These are phyloP conservation scores for Channa argus DNA, from an alignment of 2,113 vertebrate genomes.

Conservation along the genomic window DNA sequence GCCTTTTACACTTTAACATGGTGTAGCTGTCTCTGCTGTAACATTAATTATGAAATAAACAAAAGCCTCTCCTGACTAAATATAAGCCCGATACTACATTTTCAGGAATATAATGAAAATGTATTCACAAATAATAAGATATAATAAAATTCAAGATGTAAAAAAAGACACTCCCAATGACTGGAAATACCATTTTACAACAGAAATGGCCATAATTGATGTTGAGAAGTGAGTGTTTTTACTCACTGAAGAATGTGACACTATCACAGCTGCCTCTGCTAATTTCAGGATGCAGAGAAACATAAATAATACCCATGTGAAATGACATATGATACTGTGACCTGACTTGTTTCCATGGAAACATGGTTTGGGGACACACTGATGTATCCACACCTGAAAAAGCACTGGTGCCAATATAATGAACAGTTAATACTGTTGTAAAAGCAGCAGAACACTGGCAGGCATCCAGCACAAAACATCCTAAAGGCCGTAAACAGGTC, in stretches of 20 bases:
- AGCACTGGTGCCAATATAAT: conserved; percentile 83
- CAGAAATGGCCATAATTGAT: background rate
- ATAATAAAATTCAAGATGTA: too few relatives aligned
- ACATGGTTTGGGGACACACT: conserved; percentile 71
- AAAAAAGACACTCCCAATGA: conserved; percentile 10
- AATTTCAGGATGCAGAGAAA: conserved; percentile 50
- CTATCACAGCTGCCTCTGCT: conserved; percentile 48
- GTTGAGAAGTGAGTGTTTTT: background rate
- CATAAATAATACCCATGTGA: conserved; percentile 56
- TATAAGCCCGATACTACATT: background rate
- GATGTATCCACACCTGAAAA: conserved; percentile 86
- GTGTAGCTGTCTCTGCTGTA: conserved; percentile 6
- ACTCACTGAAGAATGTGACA: background rate
- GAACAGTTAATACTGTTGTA: conserved; percentile 78
- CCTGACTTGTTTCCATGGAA: conserved; percentile 78
- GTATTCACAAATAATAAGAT: too few relatives aligned
- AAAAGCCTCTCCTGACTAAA: background rate
- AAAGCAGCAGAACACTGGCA: conserved; percentile 72
- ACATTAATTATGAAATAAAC: background rate
- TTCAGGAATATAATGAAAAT: background rate
- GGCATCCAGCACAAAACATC: conserved; percentile 67
- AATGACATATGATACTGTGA: conserved; percentile 55
- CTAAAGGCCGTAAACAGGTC: conserved; percentile 68
- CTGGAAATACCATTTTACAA: background rate
- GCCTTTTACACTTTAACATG: conserved; percentile 30